phyloP scores from a whole-genome alignment of 2,888 invertebrate genomes.

The Aphrophora alni region DNA sequence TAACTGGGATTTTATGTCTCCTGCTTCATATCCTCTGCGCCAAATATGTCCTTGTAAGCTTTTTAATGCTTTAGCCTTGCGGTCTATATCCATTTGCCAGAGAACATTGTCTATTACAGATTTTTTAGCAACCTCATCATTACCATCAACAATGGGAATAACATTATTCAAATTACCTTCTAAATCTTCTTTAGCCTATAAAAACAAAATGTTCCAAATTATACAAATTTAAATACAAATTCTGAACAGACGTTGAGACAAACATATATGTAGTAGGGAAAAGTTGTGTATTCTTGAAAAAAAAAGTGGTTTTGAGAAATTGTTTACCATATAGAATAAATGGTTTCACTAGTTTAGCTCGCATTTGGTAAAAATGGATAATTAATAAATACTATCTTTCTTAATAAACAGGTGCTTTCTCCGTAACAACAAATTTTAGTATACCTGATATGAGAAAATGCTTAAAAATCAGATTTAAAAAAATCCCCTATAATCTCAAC shows the following conservation, averaged over 20 bases:
- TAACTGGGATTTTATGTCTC: conserved; percentile 87
- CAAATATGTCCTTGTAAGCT: conserved; percentile 91
- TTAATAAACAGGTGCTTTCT: no score
- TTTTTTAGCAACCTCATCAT: conserved; percentile 64
- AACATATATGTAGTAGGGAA: no score
- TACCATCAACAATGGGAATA: conserved; percentile 61
- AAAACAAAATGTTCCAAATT: conserved; percentile 22
- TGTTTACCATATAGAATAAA: no score
- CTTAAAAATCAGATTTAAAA: no score
- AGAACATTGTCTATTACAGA: conserved; percentile 73
- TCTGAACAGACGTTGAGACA: neutral
- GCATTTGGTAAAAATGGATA: no score
- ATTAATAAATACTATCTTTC: no score
- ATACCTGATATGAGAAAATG: no score
- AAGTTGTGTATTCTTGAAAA: no score
- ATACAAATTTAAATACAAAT: neutral
- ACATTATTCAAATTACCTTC: conserved; percentile 66
- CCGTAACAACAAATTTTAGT: no score
- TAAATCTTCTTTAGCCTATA: conserved; percentile 63
- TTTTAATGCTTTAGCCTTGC: conserved; percentile 82
- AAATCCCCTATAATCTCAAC: no score
- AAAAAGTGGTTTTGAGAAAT: no score
- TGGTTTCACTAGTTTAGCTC: no score
- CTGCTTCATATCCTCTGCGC: conserved; percentile 81
- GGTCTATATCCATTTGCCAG: conserved; percentile 82